Conservation (phyloP, 1,140 invertebrate species). For the Bursaphelenchus mucronatus region DNA sequence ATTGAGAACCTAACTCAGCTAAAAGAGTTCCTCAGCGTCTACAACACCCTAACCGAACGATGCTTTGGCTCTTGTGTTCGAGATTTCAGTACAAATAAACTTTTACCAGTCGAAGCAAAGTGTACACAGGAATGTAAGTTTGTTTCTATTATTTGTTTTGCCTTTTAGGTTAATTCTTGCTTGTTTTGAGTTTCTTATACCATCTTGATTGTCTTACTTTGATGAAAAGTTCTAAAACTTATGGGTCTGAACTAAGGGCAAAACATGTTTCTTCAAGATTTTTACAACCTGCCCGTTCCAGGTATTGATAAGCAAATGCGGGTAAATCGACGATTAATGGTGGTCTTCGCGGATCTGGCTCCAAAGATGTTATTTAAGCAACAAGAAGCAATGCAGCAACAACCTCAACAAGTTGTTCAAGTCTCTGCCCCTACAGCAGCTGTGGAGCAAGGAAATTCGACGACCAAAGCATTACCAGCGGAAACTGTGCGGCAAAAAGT, state of each 20-base stretch:
- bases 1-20: slow-evolving; percentile 36
- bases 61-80: slow-evolving; percentile 46
- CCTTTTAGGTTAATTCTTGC: slow-evolving; percentile 8
- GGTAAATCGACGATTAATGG: slow-evolving; percentile 47
- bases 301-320: slow-evolving; percentile 55
- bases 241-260: no score
- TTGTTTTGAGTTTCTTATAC: slow-evolving; percentile 1
- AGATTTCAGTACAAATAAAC: slow-evolving; percentile 37
- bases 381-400: slow-evolving; percentile 21
- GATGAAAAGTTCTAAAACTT: no score
- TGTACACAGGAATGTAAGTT: slow-evolving; percentile 43
- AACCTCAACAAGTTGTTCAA: slow-evolving; percentile 7
- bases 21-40: slow-evolving; percentile 45
- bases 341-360: slow-evolving; percentile 43
- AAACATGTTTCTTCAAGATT: slow-evolving; percentile 1
- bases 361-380: slow-evolving; percentile 43
- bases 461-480: neutral
- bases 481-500: no score
- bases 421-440: slow-evolving; percentile 6
- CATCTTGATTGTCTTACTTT: no score
- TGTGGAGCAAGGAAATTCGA: slow-evolving; percentile 4
- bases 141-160: neutral
- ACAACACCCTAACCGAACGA: slow-evolving; percentile 47
- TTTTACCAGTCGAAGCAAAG: slow-evolving; percentile 26
- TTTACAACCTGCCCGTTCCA: slow-evolving; percentile 11